Evolutionary conservation across 1,140 invertebrate species (phyloP), one percentile per base, ranked within the genome.

Genomic region (Panagrolaimus sp.): DNA sequence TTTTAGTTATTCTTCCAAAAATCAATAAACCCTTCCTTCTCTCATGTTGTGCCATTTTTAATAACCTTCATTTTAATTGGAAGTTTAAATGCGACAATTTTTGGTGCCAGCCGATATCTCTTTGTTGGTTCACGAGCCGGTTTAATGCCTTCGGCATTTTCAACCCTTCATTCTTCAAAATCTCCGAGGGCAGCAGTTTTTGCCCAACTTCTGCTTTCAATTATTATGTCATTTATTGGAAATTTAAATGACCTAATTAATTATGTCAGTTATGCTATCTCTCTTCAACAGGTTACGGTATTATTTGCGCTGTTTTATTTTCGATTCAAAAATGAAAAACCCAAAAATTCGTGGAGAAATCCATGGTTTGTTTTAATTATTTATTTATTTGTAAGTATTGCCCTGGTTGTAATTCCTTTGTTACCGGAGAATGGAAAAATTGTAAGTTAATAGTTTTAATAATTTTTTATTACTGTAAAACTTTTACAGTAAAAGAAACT

Each of bases 31-130:
- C 75, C 8, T 21, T 58, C 28, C 15, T 26, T 80, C 55, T 63
- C 68, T 21, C 76, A 76, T 45, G 71, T 71, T 1, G 70, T 80
- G 8, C 78, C 78, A 9, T 80, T 80, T 72, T 63, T 80, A 32
- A 77, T 80, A n/a, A 71, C 71, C 5, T 45, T 80, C 46, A 45
- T 80, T 17, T 45, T 80, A 24, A 66, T 78, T 14, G 78, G 78
- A 44, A 81, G 73, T 67, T 63, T 80, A 55, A 80, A 80, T 63
- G 70, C 73, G 1, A 76, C 74, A 12, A 81, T 80, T 64, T 80
- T 80, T 52, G 78, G 69, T 12, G 73, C 73, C 21, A 55, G 38
- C 58, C 64, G 78, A 43, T 80, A 80, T 72, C 38, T 81, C 7
- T 71, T 79, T 68, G 75, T 72, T 38, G 78, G 76, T 43, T 74